Conservation (phyloP, 2,888 invertebrate genomes). For the Serrognathus titanus region DNA sequence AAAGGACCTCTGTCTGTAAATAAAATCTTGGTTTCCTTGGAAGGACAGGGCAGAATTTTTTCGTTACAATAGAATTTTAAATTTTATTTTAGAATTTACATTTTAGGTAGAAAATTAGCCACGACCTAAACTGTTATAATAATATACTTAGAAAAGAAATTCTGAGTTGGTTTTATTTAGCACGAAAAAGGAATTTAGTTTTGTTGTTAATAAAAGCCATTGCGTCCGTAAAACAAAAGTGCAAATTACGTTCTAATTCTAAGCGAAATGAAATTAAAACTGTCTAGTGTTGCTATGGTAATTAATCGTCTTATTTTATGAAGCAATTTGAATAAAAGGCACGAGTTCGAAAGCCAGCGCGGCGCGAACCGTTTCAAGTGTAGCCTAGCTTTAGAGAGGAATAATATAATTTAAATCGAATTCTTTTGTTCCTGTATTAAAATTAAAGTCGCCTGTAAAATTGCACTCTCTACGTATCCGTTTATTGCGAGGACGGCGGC, state of each 20-base stretch:
- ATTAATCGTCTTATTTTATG: background rate
- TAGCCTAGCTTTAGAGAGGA: background rate
- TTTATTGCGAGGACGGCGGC: background rate
- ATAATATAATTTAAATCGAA: constrained; percentile 3
- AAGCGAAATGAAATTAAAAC: background rate
- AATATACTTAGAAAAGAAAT: too few relatives aligned
- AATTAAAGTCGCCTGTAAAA: background rate
- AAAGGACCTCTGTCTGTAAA: too few relatives aligned
- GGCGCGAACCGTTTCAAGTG: background rate
- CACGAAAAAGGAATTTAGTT: too few relatives aligned
- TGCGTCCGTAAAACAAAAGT: too few relatives aligned
- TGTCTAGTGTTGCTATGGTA: background rate
- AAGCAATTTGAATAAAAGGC: background rate
- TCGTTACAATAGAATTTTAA: too few relatives aligned
- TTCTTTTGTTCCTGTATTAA: constrained; percentile 1
- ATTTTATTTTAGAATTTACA: too few relatives aligned
- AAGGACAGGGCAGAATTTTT: too few relatives aligned
- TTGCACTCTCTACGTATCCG: background rate
- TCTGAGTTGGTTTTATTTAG: too few relatives aligned
- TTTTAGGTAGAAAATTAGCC: too few relatives aligned
- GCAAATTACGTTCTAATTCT: background rate
- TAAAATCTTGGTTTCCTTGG: too few relatives aligned
- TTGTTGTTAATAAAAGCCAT: too few relatives aligned
- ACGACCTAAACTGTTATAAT: too few relatives aligned
- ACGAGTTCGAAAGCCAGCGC: background rate